These are phyloP conservation scores for Microdon myrmicae DNA, from an alignment of 2,888 invertebrate species.

Conservation along the genomic window DNA sequence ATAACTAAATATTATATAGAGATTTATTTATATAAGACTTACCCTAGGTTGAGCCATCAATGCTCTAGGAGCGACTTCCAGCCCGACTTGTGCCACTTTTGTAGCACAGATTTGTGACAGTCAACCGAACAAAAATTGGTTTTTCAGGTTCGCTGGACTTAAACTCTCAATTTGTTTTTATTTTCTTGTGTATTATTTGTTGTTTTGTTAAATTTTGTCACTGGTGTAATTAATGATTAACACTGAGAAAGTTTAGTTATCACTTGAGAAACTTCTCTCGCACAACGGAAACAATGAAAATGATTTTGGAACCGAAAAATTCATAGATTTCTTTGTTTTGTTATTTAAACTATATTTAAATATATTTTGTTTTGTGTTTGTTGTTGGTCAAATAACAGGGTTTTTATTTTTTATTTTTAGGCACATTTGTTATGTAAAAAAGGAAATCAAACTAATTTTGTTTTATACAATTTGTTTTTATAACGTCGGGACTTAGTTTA, in stretches of 20 bases:
- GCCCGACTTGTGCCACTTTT: constrained; percentile 69
- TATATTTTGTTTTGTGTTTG: constrained; percentile 3
- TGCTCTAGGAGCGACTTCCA: constrained; percentile 68
- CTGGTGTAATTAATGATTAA: too few species aligned
- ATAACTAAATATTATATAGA: constrained; percentile 2
- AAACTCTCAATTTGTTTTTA: constrained; percentile 12
- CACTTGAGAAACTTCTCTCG: constrained; percentile 56
- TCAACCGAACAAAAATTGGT: constrained; percentile 56
- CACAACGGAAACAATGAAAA: constrained; percentile 49
- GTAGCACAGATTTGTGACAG: constrained; percentile 54
- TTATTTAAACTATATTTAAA: neutral
- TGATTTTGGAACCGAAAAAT: neutral
- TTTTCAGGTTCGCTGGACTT: constrained; percentile 23
- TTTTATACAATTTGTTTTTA: constrained; percentile 24
- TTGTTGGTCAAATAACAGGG: constrained; percentile 55
- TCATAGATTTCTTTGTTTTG: constrained; percentile 52
- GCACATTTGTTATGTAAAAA: constrained; percentile 53
- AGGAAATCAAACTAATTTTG: too few species aligned
- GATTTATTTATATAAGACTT: constrained; percentile 55
- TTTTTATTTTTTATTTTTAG: constrained; percentile 33
- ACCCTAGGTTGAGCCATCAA: constrained; percentile 69
- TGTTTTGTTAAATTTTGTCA: constrained; percentile 44
- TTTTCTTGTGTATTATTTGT: constrained; percentile 51
- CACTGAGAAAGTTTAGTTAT: constrained; percentile 48
- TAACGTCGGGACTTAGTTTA: constrained; percentile 26